Base-by-base conservation (phyloP, 2,797 vertebrate genomes). In the Lycodopsis pacificus region DNA sequence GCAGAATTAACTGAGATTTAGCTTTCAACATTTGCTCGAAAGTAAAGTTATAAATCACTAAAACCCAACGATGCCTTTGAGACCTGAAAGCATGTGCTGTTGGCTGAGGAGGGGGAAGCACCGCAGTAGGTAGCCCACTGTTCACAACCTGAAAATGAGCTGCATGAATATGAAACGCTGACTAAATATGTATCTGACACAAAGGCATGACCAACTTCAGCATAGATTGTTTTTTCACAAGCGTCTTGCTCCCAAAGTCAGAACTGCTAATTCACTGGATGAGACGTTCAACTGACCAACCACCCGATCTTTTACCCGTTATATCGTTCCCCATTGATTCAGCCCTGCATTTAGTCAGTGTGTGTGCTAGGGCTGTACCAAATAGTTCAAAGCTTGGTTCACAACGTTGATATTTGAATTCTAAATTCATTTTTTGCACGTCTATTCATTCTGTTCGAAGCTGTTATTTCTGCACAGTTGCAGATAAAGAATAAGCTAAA, bases 1-100 rank as follows among this genome's bases (percentile, higher is more conserved):
- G 61, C 32, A 38, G 22, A 56, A 66, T 71, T 68, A 4, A 32
- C 64, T 73, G 30, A 53, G 14, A 17, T 65, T 65, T 40, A 48
- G 30, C 12, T 17, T 30, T 34, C 1, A 22, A 25, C 25, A 22
- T 69, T 42, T 15, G 11, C 9, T 63, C 25, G 32, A 42, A 46
- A 54, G 22, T 12, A 46, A 30, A 15, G 46, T 51, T 15, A 4
- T 44, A 5, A 54, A 42, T 54, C 13, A 42, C 59, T 42, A 32
- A 30, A 63, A 54, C 11, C 42, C 36, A 25, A 36, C n/a, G 19
- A 27, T 32, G 67, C n/a, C 6, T n/a, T 5, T 27, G 19, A 42
- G 30, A 25, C 12, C 4, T 19, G 36, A 56, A 46, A 58, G 20
- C 49, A 32, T 20, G 27, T 34, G 44, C 22, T 73, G 48, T 64